These are phyloP conservation scores for Bombus soroeensis DNA, from an alignment of 1,140 invertebrate species.

Conservation along the genomic window DNA sequence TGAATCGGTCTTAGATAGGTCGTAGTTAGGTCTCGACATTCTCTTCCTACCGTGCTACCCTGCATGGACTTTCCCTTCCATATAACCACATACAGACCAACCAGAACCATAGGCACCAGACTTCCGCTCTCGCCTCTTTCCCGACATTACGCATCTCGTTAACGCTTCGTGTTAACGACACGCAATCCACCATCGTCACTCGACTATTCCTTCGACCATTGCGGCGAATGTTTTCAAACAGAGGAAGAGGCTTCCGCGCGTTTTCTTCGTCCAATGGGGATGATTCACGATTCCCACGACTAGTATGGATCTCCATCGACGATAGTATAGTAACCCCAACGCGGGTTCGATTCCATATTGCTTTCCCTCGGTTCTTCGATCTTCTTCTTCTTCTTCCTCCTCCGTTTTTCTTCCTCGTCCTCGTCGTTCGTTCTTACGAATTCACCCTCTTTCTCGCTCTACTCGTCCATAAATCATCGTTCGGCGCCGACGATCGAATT, in stretches of 20 bases:
- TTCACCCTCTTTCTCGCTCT: conserved; percentile 5
- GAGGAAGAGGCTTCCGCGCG: not conserved
- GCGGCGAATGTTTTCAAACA: not conserved
- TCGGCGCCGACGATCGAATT: conserved; percentile 70
- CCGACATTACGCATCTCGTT: conserved; percentile 61
- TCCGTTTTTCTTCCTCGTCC: conserved; percentile 9
- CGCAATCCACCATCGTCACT: conserved; percentile 25
- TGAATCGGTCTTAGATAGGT: conserved; percentile 50
- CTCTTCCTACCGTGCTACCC: conserved; percentile 55
- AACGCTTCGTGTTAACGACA: conserved; percentile 40
- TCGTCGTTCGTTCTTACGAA: not conserved
- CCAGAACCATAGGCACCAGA: not conserved
- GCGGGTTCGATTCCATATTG: conserved; percentile 22
- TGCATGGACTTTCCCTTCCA: conserved; percentile 29
- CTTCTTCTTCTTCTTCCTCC: conserved; percentile 16
- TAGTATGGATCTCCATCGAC: not conserved
- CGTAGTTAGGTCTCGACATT: conserved; percentile 33
- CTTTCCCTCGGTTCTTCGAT: conserved; percentile 9
- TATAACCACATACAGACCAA: too few species aligned
- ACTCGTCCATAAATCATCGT: conserved; percentile 62
- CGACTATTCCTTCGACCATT: not conserved
- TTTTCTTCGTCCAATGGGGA: not conserved
- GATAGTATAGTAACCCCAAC: not conserved
- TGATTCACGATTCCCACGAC: conserved; percentile 55
- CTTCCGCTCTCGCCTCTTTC: conserved; percentile 23